Conservation (phyloP, 2,888 invertebrate genomes). For the Uloborus plumipes region DNA sequence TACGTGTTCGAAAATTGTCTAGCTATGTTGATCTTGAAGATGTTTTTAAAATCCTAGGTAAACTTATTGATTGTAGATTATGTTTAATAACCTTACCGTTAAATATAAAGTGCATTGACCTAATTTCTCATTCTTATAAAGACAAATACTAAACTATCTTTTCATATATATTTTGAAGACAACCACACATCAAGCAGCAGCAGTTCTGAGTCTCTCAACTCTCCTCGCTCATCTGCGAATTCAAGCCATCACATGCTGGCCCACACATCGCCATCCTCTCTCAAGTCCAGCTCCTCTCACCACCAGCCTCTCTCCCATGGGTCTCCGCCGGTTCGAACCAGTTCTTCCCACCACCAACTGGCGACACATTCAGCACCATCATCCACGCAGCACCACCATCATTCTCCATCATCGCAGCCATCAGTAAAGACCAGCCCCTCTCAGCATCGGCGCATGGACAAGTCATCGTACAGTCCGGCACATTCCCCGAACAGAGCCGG, state of each 20-base stretch:
- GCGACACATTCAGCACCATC: slow-evolving; percentile 43
- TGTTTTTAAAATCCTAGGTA: no score
- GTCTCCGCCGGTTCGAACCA: slow-evolving; percentile 58
- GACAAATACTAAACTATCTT: neutral
- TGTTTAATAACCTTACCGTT: no score
- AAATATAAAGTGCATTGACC: neutral
- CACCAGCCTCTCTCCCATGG: slow-evolving; percentile 59
- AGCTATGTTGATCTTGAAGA: no score
- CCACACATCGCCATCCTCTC: slow-evolving; percentile 49
- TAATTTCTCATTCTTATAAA: neutral
- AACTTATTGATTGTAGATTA: no score
- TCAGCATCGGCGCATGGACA: slow-evolving; percentile 56
- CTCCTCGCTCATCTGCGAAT: slow-evolving; percentile 38
- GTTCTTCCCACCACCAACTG: slow-evolving; percentile 60
- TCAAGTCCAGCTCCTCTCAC: slow-evolving; percentile 59
- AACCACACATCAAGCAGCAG: slow-evolving; percentile 58
- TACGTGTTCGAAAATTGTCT: no score
- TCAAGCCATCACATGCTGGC: slow-evolving; percentile 35
- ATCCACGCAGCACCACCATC: slow-evolving; percentile 36
- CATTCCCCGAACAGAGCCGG: slow-evolving; percentile 56
- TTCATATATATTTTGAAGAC: slow-evolving; percentile 19
- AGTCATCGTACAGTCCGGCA: slow-evolving; percentile 55
- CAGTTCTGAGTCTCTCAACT: slow-evolving; percentile 57
- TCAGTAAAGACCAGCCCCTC: slow-evolving; percentile 61
- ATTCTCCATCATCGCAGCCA: slow-evolving; percentile 16